Percentiles rank a stretch among this genome's conserved stretches.
phyloP scores from a whole-genome alignment of 2,888 invertebrate genomes.

The Tenthredo distinguenda region DNA sequence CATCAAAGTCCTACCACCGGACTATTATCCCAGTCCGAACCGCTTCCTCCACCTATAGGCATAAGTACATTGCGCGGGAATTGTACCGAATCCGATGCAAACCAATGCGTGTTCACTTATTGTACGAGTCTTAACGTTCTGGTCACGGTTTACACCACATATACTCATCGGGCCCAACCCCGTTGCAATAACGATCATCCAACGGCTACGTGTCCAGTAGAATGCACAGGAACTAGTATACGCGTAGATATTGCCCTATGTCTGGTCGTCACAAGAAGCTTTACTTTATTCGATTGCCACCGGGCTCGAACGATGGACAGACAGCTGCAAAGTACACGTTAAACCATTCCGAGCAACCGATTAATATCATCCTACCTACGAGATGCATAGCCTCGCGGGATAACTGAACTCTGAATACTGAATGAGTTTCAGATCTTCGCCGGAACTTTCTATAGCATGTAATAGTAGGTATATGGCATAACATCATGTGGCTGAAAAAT shows the following conservation, averaged over 20 bases:
- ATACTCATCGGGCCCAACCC: not conserved
- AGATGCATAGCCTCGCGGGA: slow-evolving; percentile 46
- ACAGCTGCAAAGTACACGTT: slow-evolving; percentile 49
- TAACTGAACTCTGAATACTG: slow-evolving; percentile 41
- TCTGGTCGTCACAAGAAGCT: slow-evolving; percentile 33
- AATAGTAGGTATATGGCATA: not conserved
- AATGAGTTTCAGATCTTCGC: slow-evolving; percentile 19
- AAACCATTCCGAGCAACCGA: slow-evolving; percentile 45
- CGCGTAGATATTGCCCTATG: slow-evolving; percentile 30
- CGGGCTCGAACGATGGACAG: slow-evolving; percentile 38
- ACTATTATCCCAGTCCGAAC: slow-evolving; percentile 14
- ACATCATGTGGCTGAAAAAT: not conserved
- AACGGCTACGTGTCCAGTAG: slow-evolving; percentile 14
- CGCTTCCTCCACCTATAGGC: not conserved
- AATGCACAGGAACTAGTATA: slow-evolving; percentile 40
- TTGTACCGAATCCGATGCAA: slow-evolving; percentile 35
- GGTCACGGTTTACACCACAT: not conserved
- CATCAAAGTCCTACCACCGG: slow-evolving; percentile 27
- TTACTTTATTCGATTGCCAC: slow-evolving; percentile 50
- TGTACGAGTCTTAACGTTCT: not conserved
- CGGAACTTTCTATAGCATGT: slow-evolving; percentile 15
- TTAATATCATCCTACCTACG: slow-evolving; percentile 51
- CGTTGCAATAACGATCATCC: slow-evolving; percentile 38
- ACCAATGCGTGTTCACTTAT: slow-evolving; percentile 21
- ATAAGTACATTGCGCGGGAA: slow-evolving; percentile 7